These are phyloP conservation scores for Drosophila imparisetae DNA, from an alignment of 2,888 invertebrate species.

Conservation along the genomic window DNA sequence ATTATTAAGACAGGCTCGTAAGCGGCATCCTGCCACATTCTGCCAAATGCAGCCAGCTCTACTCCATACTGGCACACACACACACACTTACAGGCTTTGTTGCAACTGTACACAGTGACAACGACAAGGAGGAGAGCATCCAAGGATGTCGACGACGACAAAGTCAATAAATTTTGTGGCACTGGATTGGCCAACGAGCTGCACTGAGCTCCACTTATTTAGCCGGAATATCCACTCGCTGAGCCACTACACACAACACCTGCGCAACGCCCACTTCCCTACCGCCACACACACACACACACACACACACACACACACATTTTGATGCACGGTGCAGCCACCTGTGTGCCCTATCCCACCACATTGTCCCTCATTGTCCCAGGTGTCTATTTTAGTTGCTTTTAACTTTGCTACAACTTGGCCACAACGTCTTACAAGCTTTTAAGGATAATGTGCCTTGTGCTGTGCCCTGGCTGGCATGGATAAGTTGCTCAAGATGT, in stretches of 20 bases:
- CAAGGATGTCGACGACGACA: slow-evolving; percentile 63
- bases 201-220: slow-evolving; percentile 71
- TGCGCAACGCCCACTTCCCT: neutral
- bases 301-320: neutral
- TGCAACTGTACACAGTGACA: slow-evolving; percentile 36
- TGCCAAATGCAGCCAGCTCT: slow-evolving; percentile 11
- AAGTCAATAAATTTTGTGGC: slow-evolving; percentile 77
- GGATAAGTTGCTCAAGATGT: slow-evolving; percentile 20
- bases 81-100: slow-evolving; percentile 23
- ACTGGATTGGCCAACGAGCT: slow-evolving; percentile 67
- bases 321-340: slow-evolving; percentile 18
- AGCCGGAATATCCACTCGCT: slow-evolving; percentile 56
- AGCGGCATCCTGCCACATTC: slow-evolving; percentile 23
- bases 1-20: slow-evolving; percentile 63
- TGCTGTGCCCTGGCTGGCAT: slow-evolving; percentile 9
- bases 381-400: slow-evolving; percentile 80
- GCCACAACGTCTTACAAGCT: slow-evolving; percentile 70
- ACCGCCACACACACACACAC: neutral
- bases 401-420: slow-evolving; percentile 68
- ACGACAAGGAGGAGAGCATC: slow-evolving; percentile 16
- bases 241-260: slow-evolving; percentile 31
- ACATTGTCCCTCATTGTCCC: slow-evolving; percentile 52
- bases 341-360: neutral
- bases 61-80: slow-evolving; percentile 3
- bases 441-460: slow-evolving; percentile 60